These are phyloP conservation scores for Decapterus maruadsi DNA, from an alignment of 2,797 vertebrate genomes.

Conservation along the genomic window DNA sequence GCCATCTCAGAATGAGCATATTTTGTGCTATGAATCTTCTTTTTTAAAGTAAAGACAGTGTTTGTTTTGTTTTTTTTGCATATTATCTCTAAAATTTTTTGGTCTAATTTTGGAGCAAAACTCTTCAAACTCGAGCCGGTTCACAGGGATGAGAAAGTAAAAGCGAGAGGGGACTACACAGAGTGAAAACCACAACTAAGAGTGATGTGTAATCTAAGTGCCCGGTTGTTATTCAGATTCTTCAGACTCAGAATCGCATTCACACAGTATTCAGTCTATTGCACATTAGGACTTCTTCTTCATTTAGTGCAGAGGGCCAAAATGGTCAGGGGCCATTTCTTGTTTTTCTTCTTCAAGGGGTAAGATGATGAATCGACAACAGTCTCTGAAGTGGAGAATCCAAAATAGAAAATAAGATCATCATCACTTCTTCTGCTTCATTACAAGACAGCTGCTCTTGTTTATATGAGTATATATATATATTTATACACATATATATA, in stretches of 20 bases:
- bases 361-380: conserved; percentile 20
- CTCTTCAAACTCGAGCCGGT: conserved; percentile 37
- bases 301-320: conserved; percentile 48
- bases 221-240: conserved; percentile 45
- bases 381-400: conserved; percentile 35
- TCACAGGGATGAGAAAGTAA: conserved; percentile 24
- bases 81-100: neutral
- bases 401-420: conserved; percentile 44
- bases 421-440: conserved; percentile 24
- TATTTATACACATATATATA: neutral
- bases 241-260: conserved; percentile 30
- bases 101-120: conserved; percentile 23
- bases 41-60: neutral
- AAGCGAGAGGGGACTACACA: neutral
- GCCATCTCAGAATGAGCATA: neutral
- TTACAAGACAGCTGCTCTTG: conserved; percentile 49
- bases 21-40: conserved; percentile 54
- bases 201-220: conserved; percentile 44
- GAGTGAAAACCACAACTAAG: conserved; percentile 32
- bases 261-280: conserved; percentile 76
- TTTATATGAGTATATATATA: neutral
- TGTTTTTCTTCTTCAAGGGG: conserved; percentile 20
- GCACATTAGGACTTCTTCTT: conserved; percentile 71
- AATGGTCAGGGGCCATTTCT: conserved; percentile 18
- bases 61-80: neutral